phyloP scores from a whole-genome alignment of 1,140 invertebrate genomes.

The Muscidifurax raptorellus region DNA sequence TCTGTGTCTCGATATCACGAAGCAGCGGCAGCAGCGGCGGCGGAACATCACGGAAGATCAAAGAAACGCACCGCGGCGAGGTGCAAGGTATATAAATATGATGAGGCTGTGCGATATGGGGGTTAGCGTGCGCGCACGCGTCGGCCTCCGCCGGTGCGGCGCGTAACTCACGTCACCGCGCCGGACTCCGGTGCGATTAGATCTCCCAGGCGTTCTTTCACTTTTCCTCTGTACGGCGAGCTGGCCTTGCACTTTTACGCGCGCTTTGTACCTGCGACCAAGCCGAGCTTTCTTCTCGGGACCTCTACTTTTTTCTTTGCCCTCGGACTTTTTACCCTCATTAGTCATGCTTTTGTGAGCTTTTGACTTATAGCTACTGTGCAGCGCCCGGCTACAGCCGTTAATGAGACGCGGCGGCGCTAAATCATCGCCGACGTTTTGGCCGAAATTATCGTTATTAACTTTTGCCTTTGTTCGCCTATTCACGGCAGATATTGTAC shows the following conservation, averaged over 20 bases:
- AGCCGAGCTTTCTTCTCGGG: not conserved
- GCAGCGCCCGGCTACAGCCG: not conserved
- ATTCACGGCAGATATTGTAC: not conserved
- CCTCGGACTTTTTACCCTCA: not conserved
- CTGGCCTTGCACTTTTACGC: not conserved
- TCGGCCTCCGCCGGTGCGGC: constrained; percentile 54
- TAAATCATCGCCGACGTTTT: not conserved
- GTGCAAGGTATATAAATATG: constrained; percentile 63
- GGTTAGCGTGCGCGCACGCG: constrained; percentile 54
- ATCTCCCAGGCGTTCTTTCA: constrained; percentile 59
- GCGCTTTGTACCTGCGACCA: not conserved
- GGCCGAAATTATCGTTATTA: not conserved
- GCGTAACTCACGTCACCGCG: constrained; percentile 64
- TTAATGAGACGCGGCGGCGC: constrained; percentile 30
- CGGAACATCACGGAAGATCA: constrained; percentile 18
- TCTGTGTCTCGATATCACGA: not conserved
- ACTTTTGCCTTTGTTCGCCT: not conserved
- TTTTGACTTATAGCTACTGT: constrained; percentile 23
- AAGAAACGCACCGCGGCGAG: constrained; percentile 40
- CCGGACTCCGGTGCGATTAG: constrained; percentile 57
- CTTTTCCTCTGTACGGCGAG: constrained; percentile 31
- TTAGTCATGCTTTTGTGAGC: constrained; percentile 27
- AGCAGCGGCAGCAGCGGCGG: constrained; percentile 18
- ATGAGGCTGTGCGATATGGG: constrained; percentile 43
- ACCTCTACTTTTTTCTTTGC: constrained; percentile 3